Percentiles rank a stretch among this genome's conserved stretches.
Evolutionary conservation across 2,797 vertebrate species (phyloP).

Genomic region (Pangasius macronema): DNA sequence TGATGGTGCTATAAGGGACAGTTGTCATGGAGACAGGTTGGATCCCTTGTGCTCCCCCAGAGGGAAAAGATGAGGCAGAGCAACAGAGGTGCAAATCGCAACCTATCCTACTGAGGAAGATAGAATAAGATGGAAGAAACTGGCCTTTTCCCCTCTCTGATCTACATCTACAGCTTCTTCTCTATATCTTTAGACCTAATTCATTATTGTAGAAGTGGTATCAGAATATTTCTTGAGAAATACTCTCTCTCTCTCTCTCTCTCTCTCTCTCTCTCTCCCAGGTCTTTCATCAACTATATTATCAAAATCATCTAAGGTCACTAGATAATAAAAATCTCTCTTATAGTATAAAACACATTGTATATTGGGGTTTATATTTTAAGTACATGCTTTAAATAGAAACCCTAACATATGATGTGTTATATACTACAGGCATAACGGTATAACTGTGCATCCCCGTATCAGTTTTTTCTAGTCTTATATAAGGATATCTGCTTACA

Average conservation of each 20-base stretch:
- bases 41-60: constrained; percentile 33
- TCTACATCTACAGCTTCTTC: not conserved
- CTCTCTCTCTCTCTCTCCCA: too few species aligned
- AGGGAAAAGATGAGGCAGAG: constrained; percentile 34
- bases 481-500: not conserved
- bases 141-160: too few species aligned
- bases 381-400: not conserved
- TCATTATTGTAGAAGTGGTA: not conserved
- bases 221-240: not conserved
- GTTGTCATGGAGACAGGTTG: constrained; percentile 58
- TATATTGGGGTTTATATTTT: too few species aligned
- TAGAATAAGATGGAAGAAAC: constrained; percentile 10
- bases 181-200: too few species aligned
- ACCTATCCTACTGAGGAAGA: constrained; percentile 33
- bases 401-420: not conserved
- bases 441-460: not conserved
- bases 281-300: not conserved
- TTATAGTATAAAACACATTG: not conserved
- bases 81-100: constrained; percentile 51
- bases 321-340: not conserved
- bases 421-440: not conserved
- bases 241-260: not conserved
- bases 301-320: not conserved
- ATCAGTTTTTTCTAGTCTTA: not conserved
- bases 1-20: constrained; percentile 51